phyloP scores from a whole-genome alignment of 2,113 vertebrate species.

The Burhinus oedicnemus region DNA sequence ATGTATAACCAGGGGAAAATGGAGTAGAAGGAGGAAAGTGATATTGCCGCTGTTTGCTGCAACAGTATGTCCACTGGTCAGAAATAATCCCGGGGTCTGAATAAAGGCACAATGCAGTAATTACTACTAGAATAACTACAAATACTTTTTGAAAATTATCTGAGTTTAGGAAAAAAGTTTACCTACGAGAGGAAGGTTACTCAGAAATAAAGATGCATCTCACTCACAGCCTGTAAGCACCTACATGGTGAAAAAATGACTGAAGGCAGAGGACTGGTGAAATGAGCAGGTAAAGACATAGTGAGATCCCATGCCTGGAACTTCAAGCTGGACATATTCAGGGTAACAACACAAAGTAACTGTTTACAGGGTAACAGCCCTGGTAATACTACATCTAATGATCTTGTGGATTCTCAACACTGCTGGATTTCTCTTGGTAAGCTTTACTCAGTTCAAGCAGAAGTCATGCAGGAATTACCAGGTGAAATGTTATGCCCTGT shows the following conservation, averaged over 20 bases:
- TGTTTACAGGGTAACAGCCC: not conserved
- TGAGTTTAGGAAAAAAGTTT: not conserved
- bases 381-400: not conserved
- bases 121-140: not conserved
- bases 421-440: not conserved
- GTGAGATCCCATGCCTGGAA: not conserved
- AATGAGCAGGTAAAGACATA: not conserved
- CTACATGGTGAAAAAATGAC: not conserved
- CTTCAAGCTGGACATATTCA: not conserved
- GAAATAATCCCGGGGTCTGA: not conserved
- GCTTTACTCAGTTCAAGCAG: not conserved
- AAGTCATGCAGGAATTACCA: constrained; percentile 19
- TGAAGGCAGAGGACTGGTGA: not conserved
- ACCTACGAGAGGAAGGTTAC: not conserved
- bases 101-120: not conserved
- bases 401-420: not conserved
- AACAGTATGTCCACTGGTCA: not conserved
- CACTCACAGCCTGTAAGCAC: not conserved
- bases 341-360: not conserved
- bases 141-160: not conserved
- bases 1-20: not conserved
- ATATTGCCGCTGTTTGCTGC: not conserved
- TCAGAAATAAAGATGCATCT: not conserved
- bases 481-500: constrained; percentile 42
- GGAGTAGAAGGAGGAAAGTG: not conserved